Conservation (phyloP, 2,113 vertebrate genomes). For the Channa maculata region DNA sequence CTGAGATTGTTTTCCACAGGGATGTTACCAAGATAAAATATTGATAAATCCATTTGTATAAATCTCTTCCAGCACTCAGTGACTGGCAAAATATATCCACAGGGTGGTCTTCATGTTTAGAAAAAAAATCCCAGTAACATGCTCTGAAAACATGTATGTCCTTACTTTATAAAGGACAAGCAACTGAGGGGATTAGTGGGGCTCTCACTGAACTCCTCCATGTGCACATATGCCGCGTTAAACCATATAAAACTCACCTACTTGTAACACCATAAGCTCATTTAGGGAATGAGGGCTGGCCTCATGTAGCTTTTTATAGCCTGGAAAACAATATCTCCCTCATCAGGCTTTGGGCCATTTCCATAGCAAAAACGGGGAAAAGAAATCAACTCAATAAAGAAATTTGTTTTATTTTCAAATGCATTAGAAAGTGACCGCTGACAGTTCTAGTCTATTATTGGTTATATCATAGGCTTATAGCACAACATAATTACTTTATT, state of each 20-base stretch:
- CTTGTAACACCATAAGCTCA: conserved; percentile 89
- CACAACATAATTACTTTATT: not conserved
- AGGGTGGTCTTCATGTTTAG: conserved; percentile 46
- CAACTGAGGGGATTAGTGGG: conserved; percentile 86
- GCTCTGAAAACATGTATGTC: conserved; percentile 47
- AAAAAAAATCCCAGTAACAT: conserved; percentile 29
- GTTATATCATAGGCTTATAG: not conserved
- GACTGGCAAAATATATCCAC: conserved; percentile 54
- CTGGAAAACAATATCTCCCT: conserved; percentile 50
- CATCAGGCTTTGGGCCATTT: conserved; percentile 13
- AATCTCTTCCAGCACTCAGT: conserved; percentile 27
- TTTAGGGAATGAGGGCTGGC: conserved; percentile 88
- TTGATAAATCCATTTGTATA: conserved; percentile 62
- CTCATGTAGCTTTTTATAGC: conserved; percentile 78
- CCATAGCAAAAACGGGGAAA: not conserved
- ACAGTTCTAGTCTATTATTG: not conserved
- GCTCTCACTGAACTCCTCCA: conserved; percentile 80
- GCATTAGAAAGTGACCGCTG: not conserved
- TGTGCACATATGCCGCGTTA: conserved; percentile 88
- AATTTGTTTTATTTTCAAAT: conserved; percentile 1
- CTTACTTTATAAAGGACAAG: conserved; percentile 63
- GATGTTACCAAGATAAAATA: conserved; percentile 42
- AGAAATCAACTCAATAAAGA: not conserved
- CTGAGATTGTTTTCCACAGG: conserved; percentile 38
- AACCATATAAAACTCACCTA: conserved; percentile 80